Evolutionary conservation across 2,113 vertebrate species (phyloP), one percentile per base, ranked within the genome.

Genomic region (Lota lota): DNA sequence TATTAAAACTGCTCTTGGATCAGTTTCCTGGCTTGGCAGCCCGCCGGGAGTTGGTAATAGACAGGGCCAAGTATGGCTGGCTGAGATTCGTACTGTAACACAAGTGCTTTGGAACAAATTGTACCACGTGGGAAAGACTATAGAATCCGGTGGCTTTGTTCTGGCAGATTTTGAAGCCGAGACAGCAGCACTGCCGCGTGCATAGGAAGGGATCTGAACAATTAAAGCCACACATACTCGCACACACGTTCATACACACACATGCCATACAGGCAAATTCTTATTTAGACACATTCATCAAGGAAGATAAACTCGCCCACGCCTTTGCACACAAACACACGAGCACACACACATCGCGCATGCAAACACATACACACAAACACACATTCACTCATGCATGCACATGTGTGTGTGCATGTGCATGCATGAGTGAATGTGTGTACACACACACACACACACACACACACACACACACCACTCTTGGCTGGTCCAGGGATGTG

Each of bases 401-500:
- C 53, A 54, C 53, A 54, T 14, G 17, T 14, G 12, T 14, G 17
- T n/a, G 53, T n/a, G 18, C 53, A 17, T 75, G 71, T 76, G 54
- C 67, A 69, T 70, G 74, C 63, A 75, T 61, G 74, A 75, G 78
- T 66, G 69, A 60, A 69, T 50, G 54, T 69, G 61, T 68, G 22
- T 54, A 60, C 50, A 61, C 63, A 63, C 66, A 54, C 24, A 51
- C 60, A 58, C 71, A 64, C 69, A 51, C 63, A 57, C 62, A 64
- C 61, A 61, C 72, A 66, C 70, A 74, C 56, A 72, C 70, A 73
- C 70, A 66, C 81, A 81, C 50, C 79, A 68, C 69, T 85, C 82
- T 89, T 90, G 88, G 85, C 88, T 88, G 84, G 82, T 86, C 78
- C 70, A 66, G 77, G 88, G 82, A 86, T 28, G 85, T 68, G 81